Percentiles rank a stretch among this genome's conserved stretches.
Evolutionary conservation across 2,888 invertebrate species (phyloP).

Genomic region (Platerodrilus igneus): DNA sequence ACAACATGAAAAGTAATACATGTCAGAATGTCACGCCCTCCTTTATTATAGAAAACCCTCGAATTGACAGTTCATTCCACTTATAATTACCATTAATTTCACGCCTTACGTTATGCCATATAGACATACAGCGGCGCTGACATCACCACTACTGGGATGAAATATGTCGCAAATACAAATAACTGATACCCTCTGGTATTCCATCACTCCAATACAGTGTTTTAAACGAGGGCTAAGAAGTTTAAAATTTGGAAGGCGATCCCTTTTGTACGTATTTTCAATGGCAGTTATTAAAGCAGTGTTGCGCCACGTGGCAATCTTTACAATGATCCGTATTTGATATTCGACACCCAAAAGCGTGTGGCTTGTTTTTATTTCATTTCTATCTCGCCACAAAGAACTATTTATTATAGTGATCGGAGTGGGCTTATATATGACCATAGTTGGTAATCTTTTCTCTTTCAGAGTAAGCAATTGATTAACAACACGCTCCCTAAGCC

Average conservation of each 20-base stretch:
- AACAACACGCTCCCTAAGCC: conserved; percentile 29
- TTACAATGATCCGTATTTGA: conserved; percentile 33
- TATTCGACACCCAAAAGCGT: conserved; percentile 43
- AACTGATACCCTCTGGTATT: conserved; percentile 1
- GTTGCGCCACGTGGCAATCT: conserved; percentile 24
- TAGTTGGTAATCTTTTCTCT: conserved; percentile 31
- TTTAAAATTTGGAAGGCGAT: conserved; percentile 3
- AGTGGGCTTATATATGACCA: conserved; percentile 38
- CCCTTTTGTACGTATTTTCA: conserved; percentile 16
- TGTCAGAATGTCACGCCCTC: conserved; percentile 41
- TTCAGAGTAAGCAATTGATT: conserved; percentile 33
- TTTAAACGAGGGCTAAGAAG: conserved; percentile 3
- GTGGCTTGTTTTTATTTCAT: conserved; percentile 47
- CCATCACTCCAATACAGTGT: not conserved
- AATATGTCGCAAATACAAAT: conserved; percentile 8
- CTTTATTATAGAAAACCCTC: conserved; percentile 42
- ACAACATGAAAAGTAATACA: conserved; percentile 36
- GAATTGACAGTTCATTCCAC: conserved; percentile 46
- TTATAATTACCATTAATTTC: conserved; percentile 47
- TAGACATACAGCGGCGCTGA: conserved; percentile 18
- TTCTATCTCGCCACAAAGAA: conserved; percentile 43
- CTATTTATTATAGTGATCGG: conserved; percentile 38
- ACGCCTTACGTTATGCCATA: conserved; percentile 42
- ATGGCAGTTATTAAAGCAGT: conserved; percentile 24
- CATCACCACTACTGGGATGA: conserved; percentile 7